phyloP scores from a whole-genome alignment of 2,888 invertebrate genomes.

The Macrophya alboannulata region DNA sequence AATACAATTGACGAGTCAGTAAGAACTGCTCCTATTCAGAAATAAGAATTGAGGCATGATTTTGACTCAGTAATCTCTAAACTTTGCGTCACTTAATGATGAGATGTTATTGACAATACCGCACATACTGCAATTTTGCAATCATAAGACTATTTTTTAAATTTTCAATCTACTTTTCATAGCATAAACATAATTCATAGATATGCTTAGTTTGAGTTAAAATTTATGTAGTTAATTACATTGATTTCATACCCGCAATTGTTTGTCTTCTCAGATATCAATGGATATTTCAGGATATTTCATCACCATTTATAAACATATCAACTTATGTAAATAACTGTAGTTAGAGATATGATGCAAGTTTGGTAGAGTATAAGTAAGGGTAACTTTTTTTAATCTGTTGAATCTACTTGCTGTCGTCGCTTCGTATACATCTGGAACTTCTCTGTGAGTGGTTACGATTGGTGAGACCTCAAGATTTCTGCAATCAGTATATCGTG shows the following conservation, averaged over 20 bases:
- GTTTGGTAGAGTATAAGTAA: conserved; percentile 37
- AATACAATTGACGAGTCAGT: not conserved
- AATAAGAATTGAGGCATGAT: not conserved
- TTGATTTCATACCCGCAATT: not conserved
- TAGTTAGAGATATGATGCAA: conserved; percentile 37
- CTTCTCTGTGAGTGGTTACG: conserved; percentile 29
- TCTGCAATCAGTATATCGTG: not conserved
- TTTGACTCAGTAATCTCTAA: not conserved
- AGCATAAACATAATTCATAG: conserved; percentile 2
- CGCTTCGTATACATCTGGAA: conserved; percentile 18
- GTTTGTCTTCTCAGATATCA: not conserved
- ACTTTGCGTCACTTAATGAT: not conserved
- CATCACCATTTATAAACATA: conserved; percentile 3
- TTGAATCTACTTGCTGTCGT: conserved; percentile 9
- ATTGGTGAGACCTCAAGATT: not conserved
- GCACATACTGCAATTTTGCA: not conserved
- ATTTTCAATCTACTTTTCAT: not conserved
- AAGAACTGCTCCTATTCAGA: not conserved
- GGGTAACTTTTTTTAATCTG: conserved; percentile 28
- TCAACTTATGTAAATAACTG: conserved; percentile 23
- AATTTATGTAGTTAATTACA: not conserved
- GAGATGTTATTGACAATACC: not conserved
- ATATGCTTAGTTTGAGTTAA: not conserved
- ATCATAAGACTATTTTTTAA: not conserved
- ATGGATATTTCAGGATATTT: conserved; percentile 22